Base-by-base conservation (phyloP, 2,888 invertebrate genomes). In the Corythucha ciliata region DNA sequence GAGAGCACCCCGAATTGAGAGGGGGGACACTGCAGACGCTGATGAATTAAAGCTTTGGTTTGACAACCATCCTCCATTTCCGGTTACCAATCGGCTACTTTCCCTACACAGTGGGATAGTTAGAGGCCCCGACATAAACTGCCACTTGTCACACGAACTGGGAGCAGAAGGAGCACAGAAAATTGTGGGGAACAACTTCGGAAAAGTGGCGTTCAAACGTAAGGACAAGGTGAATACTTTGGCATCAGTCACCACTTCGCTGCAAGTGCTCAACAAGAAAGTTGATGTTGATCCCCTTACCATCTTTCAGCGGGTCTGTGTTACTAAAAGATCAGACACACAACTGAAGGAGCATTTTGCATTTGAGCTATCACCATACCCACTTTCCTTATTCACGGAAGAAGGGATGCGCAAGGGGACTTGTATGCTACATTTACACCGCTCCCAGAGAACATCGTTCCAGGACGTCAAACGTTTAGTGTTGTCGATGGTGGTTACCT, bases 321-420 rank as follows among this genome's bases (percentile, higher is more conserved):
- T 46, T 16, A 27, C 34, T 12, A 46, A 42, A 22, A 32, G 34
- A 34, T 46, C 46, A 3, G 46, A 46, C 46, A 29, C 18, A 37
- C n/a, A 46, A 21, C 12, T 46, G 29, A 46, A 33, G 3, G 33
- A 29, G 20, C 46, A 33, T 33, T 46, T 46, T 3, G 34, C 12
- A 2, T 46, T 33, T 21, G 4, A 46, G 20, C 22, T 46, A 21
- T 32, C 60, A 62, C 61, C 56, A 59, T 53, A 39, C 51, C 46
- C 39, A 14, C 14, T 34, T 14, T 6, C 34, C 4, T 18, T 34
- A 16, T 34, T 34, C 18, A 34, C 6, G 14, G 34, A 34, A 34
- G 34, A 10, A 10, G 34, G 34, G 18, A 34, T 34, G 34, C 34
- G 34, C 6, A 34, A 34, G 34, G 34, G 34, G 18, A 18, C 18